Base-by-base conservation (phyloP, 2,888 invertebrate species). In the Cephus pulcher region DNA sequence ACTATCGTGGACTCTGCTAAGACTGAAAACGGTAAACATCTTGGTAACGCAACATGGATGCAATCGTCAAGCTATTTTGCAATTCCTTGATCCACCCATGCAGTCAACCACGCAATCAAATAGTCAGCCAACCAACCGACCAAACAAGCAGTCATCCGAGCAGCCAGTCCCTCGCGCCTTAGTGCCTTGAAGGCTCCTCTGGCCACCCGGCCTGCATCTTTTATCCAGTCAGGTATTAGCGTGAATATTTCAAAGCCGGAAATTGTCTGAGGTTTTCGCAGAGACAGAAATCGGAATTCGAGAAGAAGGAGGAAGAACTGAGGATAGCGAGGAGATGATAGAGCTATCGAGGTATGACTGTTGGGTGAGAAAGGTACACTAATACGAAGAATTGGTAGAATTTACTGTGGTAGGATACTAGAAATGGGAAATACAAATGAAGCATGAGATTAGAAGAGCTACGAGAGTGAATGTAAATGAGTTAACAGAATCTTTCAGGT, bases 231-330 rank as follows among this genome's bases (percentile, higher is more conserved):
- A 40, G 76, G 75, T 78, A 78, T 78, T 75, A 78, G 40, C 75
- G 70, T 78, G 78, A 78, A 78, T 78, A 75, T 75, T 75, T 78
- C 33, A 78, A 71, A 15, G 70, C 15, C 75, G 78, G 78, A 78
- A 78, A 78, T 78, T 78, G 75, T 78, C 35, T 69, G 37, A 75
- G 75, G 75, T 78, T 78, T 75, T 75, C 35, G 34, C 12, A 15
- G 71, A 71, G 12, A 71, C 71, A 32, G 32, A 33, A 32, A 71
- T 71, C 56, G 23, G 23, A 56, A 23, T 15, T 56, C 9, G 23
- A 23, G 9, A 40, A 40, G 56, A 56, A 56, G 23, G 23, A 23
- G 23, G 23, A 56, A 56, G 56, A 56, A 23, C 23, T 56, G 56
- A 23, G 23, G 23, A 56, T 56, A 23, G 9, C 56, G 23, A 9